Conservation (phyloP, 2,113 vertebrate species). For the Stomatorhinus ivindoensis region DNA sequence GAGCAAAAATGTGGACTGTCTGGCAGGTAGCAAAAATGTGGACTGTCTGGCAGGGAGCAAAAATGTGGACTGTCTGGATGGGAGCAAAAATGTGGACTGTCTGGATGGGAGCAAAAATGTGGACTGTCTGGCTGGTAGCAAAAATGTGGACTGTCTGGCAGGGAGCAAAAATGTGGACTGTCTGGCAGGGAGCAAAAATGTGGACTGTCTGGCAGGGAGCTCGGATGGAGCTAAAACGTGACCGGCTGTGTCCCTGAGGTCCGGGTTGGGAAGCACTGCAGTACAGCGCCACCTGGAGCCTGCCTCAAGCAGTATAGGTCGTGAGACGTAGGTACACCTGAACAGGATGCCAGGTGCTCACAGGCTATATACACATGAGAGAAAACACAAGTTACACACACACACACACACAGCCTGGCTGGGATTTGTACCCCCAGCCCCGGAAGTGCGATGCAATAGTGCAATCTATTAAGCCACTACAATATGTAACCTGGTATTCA, state of each 20-base stretch:
- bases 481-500: neutral
- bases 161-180: neutral
- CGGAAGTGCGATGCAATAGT: neutral
- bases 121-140: no score
- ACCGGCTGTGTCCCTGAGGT: neutral
- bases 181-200: no score
- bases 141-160: neutral
- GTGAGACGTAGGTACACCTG: neutral
- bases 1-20: neutral
- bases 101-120: neutral
- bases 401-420: neutral
- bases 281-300: neutral
- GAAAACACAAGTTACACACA: neutral
- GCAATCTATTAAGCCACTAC: neutral
- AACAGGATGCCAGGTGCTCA: neutral
- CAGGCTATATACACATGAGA: neutral
- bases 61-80: no score
- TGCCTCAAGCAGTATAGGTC: neutral
- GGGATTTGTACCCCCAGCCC: neutral
- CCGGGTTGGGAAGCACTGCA: neutral
- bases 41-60: neutral
- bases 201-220: no score
- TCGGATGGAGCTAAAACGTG: neutral
- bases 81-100: neutral
- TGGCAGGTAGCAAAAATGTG: no score